Evolutionary conservation across 2,888 invertebrate genomes (phyloP).

Genomic region (Agrotis puta): DNA sequence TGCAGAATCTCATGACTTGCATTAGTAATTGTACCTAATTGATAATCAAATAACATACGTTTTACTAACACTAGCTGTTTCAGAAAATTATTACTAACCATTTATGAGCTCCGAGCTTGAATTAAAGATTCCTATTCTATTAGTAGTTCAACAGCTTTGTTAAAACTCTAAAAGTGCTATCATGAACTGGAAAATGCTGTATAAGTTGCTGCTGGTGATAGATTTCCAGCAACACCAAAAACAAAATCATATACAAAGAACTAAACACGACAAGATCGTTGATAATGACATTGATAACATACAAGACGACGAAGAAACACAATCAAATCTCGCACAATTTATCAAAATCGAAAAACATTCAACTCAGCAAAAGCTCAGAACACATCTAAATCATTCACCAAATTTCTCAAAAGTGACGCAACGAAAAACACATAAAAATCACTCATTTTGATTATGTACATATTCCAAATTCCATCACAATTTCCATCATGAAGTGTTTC

Average conservation of each 20-base stretch:
- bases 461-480: constrained; percentile 57
- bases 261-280: background rate
- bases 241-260: background rate
- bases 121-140: too few relatives aligned
- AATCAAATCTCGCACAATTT: background rate
- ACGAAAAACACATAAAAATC: constrained; percentile 37
- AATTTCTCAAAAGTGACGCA: constrained; percentile 11
- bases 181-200: too few relatives aligned
- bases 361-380: background rate
- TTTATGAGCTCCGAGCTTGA: too few relatives aligned
- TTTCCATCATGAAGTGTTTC: constrained; percentile 58
- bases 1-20: too few relatives aligned
- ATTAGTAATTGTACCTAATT: too few relatives aligned
- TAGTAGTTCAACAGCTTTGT: too few relatives aligned
- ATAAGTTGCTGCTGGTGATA: too few relatives aligned
- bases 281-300: background rate
- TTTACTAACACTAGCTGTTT: too few relatives aligned
- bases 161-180: too few relatives aligned
- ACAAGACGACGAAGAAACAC: background rate
- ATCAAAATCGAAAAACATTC: background rate
- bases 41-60: too few relatives aligned
- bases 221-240: background rate
- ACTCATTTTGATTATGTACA: constrained; percentile 52
- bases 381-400: constrained; percentile 1
- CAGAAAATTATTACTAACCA: too few relatives aligned